Conservation (phyloP, 2,888 invertebrate genomes). For the Bedellia somnulentella region DNA sequence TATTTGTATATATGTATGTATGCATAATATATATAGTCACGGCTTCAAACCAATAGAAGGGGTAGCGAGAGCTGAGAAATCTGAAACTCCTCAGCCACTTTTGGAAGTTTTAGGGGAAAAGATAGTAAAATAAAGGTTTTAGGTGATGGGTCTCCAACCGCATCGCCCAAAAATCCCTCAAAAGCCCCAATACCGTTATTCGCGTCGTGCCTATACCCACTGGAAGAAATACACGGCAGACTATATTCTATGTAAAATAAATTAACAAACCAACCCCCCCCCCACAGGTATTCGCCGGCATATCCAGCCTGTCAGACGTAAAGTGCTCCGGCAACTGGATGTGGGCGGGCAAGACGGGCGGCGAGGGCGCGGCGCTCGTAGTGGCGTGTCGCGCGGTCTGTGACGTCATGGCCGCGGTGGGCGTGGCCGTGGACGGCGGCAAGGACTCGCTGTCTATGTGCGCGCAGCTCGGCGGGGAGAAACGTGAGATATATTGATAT, state of each 20-base stretch:
- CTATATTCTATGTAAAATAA: background rate
- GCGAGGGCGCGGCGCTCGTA: conserved; percentile 86
- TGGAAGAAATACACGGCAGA: no score
- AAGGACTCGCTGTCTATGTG: conserved; percentile 99
- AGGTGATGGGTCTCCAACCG: no score
- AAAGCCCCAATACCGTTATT: no score
- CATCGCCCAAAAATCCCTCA: no score
- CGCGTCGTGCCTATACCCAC: no score
- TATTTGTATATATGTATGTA: no score
- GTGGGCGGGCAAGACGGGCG: conserved; percentile 97
- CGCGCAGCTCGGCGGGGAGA: conserved; percentile 73
- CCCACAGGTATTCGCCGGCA: conserved; percentile 64
- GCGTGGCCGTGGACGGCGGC: conserved; percentile 91
- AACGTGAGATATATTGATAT: conserved; percentile 20
- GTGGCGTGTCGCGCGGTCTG: conserved; percentile 90
- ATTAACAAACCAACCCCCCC: background rate
- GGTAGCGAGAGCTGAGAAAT: no score
- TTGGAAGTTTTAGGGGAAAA: no score
- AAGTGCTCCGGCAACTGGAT: conserved; percentile 99
- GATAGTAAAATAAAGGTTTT: no score
- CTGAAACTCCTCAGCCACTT: no score
- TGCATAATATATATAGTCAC: no score
- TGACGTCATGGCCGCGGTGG: conserved; percentile 76
- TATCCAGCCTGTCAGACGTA: conserved; percentile 75
- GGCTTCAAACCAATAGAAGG: no score